Evolutionary conservation across 1,140 invertebrate species (phyloP).

Genomic region (Yoshiicerus persimilis): DNA sequence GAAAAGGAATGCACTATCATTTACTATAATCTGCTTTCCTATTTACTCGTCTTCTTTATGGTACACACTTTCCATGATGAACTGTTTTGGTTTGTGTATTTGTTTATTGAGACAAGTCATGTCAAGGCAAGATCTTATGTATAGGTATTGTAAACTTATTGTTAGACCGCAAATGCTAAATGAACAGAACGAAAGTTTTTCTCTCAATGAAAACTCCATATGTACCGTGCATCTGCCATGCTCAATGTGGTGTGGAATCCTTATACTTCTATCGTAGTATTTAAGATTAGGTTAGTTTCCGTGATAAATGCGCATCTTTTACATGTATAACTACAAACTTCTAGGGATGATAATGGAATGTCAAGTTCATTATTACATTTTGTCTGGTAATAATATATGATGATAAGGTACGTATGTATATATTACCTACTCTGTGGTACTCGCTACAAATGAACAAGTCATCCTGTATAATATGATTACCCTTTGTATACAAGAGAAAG

Average conservation of each 20-base stretch:
- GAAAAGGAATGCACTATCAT: not conserved
- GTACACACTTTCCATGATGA: not conserved
- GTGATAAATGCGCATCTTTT: not conserved
- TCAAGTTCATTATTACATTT: not conserved
- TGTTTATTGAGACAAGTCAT: not conserved
- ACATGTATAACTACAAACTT: not conserved
- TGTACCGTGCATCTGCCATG: not conserved
- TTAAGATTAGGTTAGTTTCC: not conserved
- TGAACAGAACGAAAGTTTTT: not conserved
- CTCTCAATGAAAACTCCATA: not conserved
- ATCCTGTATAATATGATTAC: not conserved
- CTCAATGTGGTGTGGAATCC: not conserved
- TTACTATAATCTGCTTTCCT: conserved; percentile 2
- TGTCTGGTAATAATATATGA: not conserved
- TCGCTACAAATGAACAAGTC: not conserved
- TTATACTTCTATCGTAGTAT: not conserved
- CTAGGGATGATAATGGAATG: not conserved
- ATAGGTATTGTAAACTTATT: not conserved
- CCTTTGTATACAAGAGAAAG: not conserved
- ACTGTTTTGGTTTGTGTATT: not conserved
- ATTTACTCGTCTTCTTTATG: not conserved
- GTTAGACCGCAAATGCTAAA: not conserved
- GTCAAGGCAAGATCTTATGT: not conserved
- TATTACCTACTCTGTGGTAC: not conserved
- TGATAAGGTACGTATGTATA: not conserved